These are phyloP conservation scores for Leptinotarsa rubiginosa DNA, from an alignment of 2,888 invertebrate species.

Conservation along the genomic window DNA sequence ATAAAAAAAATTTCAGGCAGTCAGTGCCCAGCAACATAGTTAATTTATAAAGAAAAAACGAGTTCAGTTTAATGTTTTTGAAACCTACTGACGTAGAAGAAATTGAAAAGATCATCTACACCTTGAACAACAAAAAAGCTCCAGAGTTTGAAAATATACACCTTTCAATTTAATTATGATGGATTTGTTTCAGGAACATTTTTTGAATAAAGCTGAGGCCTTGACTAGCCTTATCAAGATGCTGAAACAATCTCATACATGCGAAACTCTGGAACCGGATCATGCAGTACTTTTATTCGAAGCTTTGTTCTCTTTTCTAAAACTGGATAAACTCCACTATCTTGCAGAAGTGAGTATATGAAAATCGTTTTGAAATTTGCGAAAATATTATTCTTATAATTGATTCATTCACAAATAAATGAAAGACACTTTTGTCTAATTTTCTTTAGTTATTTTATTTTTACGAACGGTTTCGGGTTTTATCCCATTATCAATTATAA, in stretches of 20 bases:
- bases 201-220: slow-evolving; percentile 52
- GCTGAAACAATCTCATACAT: slow-evolving; percentile 51
- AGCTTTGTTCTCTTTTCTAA: slow-evolving; percentile 52
- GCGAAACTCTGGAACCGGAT: slow-evolving; percentile 50
- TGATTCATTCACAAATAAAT: no score
- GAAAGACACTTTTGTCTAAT: no score
- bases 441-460: no score
- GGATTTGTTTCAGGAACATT: slow-evolving; percentile 44
- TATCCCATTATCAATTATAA: no score
- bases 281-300: slow-evolving; percentile 53
- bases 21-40: no score
- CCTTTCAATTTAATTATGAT: not conserved
- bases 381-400: not conserved
- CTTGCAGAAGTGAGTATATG: slow-evolving; percentile 50
- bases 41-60: no score
- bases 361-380: not conserved
- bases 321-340: slow-evolving; percentile 49
- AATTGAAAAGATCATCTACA: not conserved
- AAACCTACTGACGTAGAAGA: no score
- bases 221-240: slow-evolving; percentile 51
- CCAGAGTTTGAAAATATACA: no score
- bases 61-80: no score
- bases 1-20: no score
- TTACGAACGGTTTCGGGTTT: no score
- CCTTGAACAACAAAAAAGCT: not conserved